Evolutionary conservation across 64 coral and sea anemone species (phyloP).

Genomic region (Pocillopora verrucosa): DNA sequence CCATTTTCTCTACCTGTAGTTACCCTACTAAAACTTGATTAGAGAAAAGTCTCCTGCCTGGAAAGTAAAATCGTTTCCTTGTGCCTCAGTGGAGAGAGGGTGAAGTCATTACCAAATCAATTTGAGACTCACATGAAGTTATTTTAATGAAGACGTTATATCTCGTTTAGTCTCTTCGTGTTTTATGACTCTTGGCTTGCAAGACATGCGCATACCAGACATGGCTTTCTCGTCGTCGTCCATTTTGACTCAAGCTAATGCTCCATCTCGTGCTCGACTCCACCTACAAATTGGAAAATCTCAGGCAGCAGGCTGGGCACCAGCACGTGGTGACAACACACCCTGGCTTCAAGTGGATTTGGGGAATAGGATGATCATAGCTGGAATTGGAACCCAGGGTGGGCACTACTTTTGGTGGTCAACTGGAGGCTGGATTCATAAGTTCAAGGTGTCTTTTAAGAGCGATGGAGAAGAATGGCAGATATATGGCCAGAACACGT

Average conservation of each 20-base stretch:
- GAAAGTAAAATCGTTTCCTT: too few species aligned
- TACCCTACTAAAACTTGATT: too few species aligned
- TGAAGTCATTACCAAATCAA: too few species aligned
- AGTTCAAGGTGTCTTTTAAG: conserved; percentile 30
- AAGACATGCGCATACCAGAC: conserved; percentile 10
- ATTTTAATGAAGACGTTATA: background rate
- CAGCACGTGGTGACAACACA: background rate
- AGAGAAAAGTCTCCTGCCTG: too few species aligned
- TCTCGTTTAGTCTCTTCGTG: conserved; percentile 2
- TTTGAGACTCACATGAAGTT: background rate
- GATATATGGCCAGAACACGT: conserved; percentile 6
- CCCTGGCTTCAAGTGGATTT: conserved; percentile 43
- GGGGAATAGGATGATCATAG: background rate
- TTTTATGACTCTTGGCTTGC: conserved; percentile 23
- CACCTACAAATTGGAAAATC: background rate
- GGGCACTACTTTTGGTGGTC: conserved; percentile 15
- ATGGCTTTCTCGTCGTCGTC: background rate
- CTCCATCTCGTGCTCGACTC: conserved; percentile 2
- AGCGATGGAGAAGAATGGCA: background rate
- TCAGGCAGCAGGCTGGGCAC: conserved; percentile 19
- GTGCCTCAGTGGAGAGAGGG: too few species aligned
- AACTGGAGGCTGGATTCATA: conserved; percentile 1
- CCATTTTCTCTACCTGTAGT: too few species aligned
- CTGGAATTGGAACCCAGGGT: conserved; percentile 38
- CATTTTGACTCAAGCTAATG: background rate